Evolutionary conservation across 2,888 invertebrate genomes (phyloP), one percentile per base, ranked within the genome.

Genomic region (Synanthedon andrenaeformis): DNA sequence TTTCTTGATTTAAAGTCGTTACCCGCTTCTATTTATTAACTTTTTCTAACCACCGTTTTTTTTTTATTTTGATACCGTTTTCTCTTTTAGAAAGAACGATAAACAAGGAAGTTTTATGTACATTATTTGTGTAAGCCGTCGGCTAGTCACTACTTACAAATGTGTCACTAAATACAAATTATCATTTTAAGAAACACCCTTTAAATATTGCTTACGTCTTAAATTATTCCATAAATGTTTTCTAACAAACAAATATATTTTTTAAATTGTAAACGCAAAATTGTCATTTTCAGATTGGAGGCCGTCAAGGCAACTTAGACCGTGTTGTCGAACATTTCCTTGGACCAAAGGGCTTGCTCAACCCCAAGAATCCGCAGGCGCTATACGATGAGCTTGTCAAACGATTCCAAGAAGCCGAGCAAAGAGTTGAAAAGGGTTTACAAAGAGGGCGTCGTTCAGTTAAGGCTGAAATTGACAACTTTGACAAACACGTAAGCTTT

Each of bases 221-320:
- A 3, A 35, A 35, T 35, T 28, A 28, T 28, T 28, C 28, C 28
- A 28, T 28, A 8, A 28, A 28, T 28, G 1, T 28, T 28, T 28
- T 28, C 8, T 1, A 28, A 8, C 2, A 5, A 35, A 35, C 3
- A 35, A 35, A 35, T n/a, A n/a, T n/a, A n/a, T n/a, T n/a, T n/a
- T n/a, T n/a, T n/a, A 35, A 6, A 35, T 35, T 35, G 6, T 35
- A 35, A 35, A 8, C 0, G 3, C 10, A 10, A 35, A 35, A 35
- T 35, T 8, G 2, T 10, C 35, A 8, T 8, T 35, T 35, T 10
- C 51, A 83, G 83, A 67, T 95, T 42, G 92, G 92, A 13, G 91
- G 90, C 45, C 91, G 96, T 57, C 90, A 93, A 68, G 94, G 96
- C 67, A 95, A 95, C 65, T 72, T 96, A 52, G 95, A 96, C 66